Base-by-base conservation (phyloP, 2,113 vertebrate genomes). In the Cettia cetti region DNA sequence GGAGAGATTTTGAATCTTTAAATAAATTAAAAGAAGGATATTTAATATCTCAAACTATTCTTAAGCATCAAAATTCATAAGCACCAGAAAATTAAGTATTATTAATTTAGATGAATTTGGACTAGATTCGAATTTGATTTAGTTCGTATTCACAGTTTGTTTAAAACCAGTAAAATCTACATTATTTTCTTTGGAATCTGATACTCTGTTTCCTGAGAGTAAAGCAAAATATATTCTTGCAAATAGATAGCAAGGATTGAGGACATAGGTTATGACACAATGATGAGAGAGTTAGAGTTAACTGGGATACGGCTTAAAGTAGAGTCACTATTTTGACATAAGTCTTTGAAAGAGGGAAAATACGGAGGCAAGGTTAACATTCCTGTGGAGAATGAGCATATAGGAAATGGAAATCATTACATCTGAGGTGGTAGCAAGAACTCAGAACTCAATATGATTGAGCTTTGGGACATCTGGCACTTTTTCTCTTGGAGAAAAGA, bases 381-480 rank as follows among this genome's bases (percentile, higher is more conserved):
- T 93, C 18, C 45, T 72, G 28, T 30, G 24, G 69, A 78, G 77
- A 94, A 68, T 6, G 20, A 89, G 20, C 26, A 28, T 24, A 17
- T 5, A 68, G 77, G 33, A 91, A 89, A 71, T 69, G 40, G 81
- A 85, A 91, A 84, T 79, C n/a, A 19, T 75, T 74, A 33, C 1
- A 2, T 92, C 57, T 85, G 74, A 89, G 31, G n/a, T 84, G 49
- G 81, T 66, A 89, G 44, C 18, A 70, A 89, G 80, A 86, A 91
- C 84, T 95, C 59, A 83, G 68, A 87, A 59, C 42, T 90, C 71
- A 49, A 2, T 86, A 52, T 63, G 60, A 60, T 71, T 44, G 72
- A 92, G 76, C 47, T 94, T 81, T 82, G 91, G 65, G 83, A 95
- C 69, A 95, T 92, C 83, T 95, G 95, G 69, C 49, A 72, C 27